Evolutionary conservation across 2,888 invertebrate species (phyloP).

Genomic region (Philaethria dido): DNA sequence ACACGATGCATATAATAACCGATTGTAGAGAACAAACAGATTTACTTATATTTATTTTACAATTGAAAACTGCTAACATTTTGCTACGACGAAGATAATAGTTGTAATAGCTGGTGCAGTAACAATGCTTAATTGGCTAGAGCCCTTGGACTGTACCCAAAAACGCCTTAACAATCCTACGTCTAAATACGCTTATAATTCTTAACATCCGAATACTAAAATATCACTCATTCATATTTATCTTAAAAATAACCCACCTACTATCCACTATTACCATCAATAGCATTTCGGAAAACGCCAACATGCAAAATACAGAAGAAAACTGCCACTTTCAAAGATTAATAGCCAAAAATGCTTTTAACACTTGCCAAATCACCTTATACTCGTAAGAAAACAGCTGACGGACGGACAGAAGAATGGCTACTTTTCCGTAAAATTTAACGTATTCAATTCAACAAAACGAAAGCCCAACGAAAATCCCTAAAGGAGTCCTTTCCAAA

Average conservation of each 20-base stretch:
- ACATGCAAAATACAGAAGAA: neutral
- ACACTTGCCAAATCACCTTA: slow-evolving; percentile 45
- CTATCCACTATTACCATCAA: neutral
- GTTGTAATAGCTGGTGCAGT: too few relatives aligned
- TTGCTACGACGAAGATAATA: too few relatives aligned
- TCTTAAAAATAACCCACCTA: neutral
- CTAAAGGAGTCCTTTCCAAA: slow-evolving; percentile 68
- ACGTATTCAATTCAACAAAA: slow-evolving; percentile 62
- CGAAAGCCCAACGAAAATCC: slow-evolving; percentile 69
- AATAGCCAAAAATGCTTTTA: slow-evolving; percentile 24
- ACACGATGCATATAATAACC: too few relatives aligned
- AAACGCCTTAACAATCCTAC: neutral
- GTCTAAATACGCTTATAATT: neutral
- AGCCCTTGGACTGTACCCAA: neutral
- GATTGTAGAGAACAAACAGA: too few relatives aligned
- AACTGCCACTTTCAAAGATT: slow-evolving; percentile 10
- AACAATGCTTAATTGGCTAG: too few relatives aligned
- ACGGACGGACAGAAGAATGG: slow-evolving; percentile 60
- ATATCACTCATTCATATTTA: neutral
- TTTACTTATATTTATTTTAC: too few relatives aligned
- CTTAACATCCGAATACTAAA: neutral
- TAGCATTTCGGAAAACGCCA: neutral
- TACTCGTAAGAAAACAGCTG: slow-evolving; percentile 55
- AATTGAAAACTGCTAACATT: too few relatives aligned
- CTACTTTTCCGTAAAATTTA: slow-evolving; percentile 78